Base-by-base conservation (phyloP, 2,797 vertebrate genomes). In the Molossus alvarezi region DNA sequence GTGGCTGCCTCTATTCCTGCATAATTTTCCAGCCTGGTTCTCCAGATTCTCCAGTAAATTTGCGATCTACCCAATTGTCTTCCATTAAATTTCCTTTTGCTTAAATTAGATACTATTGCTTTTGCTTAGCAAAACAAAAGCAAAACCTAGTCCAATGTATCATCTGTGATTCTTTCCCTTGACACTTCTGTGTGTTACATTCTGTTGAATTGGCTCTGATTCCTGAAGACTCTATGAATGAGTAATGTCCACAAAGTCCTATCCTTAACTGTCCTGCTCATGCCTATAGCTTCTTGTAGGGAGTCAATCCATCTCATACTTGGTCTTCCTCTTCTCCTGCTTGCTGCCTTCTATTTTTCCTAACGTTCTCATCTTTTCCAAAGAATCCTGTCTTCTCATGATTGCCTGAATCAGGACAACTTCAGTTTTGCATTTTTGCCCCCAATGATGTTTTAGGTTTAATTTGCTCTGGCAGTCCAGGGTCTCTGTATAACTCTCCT, bases 51-150 rank as follows among this genome's bases (percentile, higher is more conserved):
- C 14, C 11, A 75, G 33, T 8, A 81, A 79, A 75, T 81, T 60
- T 64, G 14, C 25, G 55, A 48, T 37, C 27, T 75, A 62, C 53
- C 27, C 67, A 90, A 69, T 0, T 76, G 58, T 73, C 65, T 89
- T 67, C 53, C 67, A 89, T 62, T 65, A 69, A 77, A 71, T 82
- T 77, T n/a, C 65, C 41, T 77, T 91, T 85, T 92, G 33, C 21
- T 92, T 85, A 69, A 80, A 89, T 89, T 65, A 80, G 17, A 25
- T 60, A 80, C 7, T 91, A 6, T 81, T 88, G 76, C n/a, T 81
- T 37, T 71, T 76, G n/a, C 33, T 69, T 80, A 64, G 20, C 80
- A 89, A 10, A 58, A 51, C 57, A 72, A 86, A 33, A 27, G 25
- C 45, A 72, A 75, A 27, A 48, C 72, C 45, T 6, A 41, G 25